Percentiles rank a stretch among this genome's conserved stretches.
These are phyloP conservation scores for Acrobasis consociella DNA, from an alignment of 2,888 invertebrate species.

Conservation along the genomic window DNA sequence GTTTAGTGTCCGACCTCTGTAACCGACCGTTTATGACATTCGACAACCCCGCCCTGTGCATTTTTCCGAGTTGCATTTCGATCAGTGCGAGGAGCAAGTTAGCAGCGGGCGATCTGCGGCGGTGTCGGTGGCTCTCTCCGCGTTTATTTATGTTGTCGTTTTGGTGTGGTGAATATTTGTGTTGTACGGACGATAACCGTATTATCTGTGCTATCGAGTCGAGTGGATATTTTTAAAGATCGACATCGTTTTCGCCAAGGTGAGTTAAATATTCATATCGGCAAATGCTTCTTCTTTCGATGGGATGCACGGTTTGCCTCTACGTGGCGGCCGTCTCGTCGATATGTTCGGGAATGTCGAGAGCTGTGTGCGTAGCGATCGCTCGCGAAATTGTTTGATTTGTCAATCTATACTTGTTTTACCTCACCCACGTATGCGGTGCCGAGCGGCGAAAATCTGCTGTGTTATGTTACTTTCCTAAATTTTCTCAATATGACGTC, in stretches of 20 bases:
- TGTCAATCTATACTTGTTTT: conserved; percentile 19
- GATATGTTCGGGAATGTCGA: conserved; percentile 58
- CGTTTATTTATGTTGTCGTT: conserved; percentile 82
- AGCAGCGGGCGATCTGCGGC: conserved; percentile 56
- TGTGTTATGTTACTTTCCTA: conserved; percentile 12
- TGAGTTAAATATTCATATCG: conserved; percentile 62
- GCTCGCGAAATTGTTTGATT: conserved; percentile 33
- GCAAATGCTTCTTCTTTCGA: conserved; percentile 48
- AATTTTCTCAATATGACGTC: conserved; percentile 47
- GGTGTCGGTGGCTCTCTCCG: conserved; percentile 62
- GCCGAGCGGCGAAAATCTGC: conserved; percentile 13
- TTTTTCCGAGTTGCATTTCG: conserved; percentile 73
- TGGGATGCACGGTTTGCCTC: conserved; percentile 57
- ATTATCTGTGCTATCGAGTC: conserved; percentile 77
- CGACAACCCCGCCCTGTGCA: conserved; percentile 81
- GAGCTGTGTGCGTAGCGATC: conserved; percentile 41
- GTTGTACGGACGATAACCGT: conserved; percentile 80
- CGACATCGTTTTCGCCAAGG: conserved; percentile 67
- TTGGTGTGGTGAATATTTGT: conserved; percentile 82
- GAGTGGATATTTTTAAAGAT: conserved; percentile 77
- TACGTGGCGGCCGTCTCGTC: conserved; percentile 70
- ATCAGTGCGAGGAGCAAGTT: conserved; percentile 70
- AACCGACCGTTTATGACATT: conserved; percentile 78
- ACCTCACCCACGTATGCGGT: conserved; percentile 14
- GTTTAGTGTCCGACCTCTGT: conserved; percentile 75